Evolutionary conservation across 2,888 invertebrate species (phyloP), one percentile per base, ranked within the genome.

Genomic region (Cryptops parisi): DNA sequence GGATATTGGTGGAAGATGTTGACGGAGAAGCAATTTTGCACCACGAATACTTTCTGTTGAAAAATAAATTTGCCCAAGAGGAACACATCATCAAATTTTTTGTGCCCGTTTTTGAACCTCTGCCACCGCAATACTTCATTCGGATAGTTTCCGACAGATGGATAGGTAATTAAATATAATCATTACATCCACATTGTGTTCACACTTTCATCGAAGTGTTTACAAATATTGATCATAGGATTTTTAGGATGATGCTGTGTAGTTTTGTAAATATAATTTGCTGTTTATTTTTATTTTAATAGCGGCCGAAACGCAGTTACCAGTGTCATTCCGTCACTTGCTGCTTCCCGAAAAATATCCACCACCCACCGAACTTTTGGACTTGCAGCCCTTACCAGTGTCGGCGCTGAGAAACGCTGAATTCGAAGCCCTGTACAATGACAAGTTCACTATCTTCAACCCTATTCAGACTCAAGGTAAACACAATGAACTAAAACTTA

Each of bases 61-160:
- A 98, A 70, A 79, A 89, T 55, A 94, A 93, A 70, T 98, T 93
- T 71, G 80, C 84, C 52, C 77, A 79, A 60, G 97, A 98, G 66
- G 97, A 97, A 66, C 98, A 98, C 68, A 77, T 84, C 25, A 82
- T 99, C 1, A 97, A 97, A 72, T 91, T 98, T 70, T 97, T 93
- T 68, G 96, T 98, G 46, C 97, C 98, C 0, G 88, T 99, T 25
- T 97, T 94, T 69, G 98, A 99, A 66, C 98, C 98, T 0, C 72
- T 98, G 52, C 96, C 97, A 1, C 98, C 98, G 0, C 96, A 97
- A 68, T 98, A 98, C 72, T 98, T 96, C 70, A 77, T 99, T 38
- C 67, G 76, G 57, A 70, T 75, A 2, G 69, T 75, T 9, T 74
- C 74, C 5, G 76, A 76, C 62, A 64, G 71, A 44, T 76, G 75